Percentiles rank a stretch among this genome's conserved stretches.
Conservation (phyloP, 2,113 vertebrate species). For the Macroglossus sobrinus region DNA sequence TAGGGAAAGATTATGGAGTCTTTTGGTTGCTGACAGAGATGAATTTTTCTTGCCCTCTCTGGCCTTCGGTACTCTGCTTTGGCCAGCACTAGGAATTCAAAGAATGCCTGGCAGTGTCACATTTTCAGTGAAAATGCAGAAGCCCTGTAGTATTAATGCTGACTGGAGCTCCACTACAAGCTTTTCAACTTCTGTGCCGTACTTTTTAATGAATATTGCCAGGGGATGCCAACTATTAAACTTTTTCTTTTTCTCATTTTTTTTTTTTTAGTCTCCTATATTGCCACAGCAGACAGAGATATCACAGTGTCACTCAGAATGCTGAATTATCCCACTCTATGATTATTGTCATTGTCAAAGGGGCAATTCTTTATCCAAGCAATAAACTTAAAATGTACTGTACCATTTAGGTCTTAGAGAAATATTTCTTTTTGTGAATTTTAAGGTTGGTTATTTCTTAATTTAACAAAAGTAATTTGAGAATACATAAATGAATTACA, state of each 20-base stretch:
- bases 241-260: neutral
- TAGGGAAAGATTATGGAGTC: conserved; percentile 1
- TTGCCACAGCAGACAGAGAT: neutral
- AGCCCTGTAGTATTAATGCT: neutral
- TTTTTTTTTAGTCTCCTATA: neutral
- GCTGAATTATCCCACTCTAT: neutral
- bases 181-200: neutral
- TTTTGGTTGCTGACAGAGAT: conserved; percentile 30
- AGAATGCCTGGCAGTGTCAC: neutral
- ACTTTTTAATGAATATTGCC: conserved; percentile 23
- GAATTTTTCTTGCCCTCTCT: conserved; percentile 20
- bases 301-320: neutral
- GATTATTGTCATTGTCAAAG: neutral
- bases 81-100: neutral
- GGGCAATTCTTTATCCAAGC: neutral
- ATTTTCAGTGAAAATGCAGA: neutral
- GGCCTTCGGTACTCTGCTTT: conserved; percentile 49
- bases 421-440: neutral
- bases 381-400: neutral
- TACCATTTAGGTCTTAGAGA: neutral
- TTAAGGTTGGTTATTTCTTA: neutral
- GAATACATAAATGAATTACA: neutral
- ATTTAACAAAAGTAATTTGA: neutral
- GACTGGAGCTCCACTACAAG: neutral
- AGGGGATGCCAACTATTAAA: conserved; percentile 29